Percentiles rank a stretch among this genome's conserved stretches.
These are phyloP conservation scores for Gibbula magus DNA, from an alignment of 2,888 invertebrate genomes.

Conservation along the genomic window DNA sequence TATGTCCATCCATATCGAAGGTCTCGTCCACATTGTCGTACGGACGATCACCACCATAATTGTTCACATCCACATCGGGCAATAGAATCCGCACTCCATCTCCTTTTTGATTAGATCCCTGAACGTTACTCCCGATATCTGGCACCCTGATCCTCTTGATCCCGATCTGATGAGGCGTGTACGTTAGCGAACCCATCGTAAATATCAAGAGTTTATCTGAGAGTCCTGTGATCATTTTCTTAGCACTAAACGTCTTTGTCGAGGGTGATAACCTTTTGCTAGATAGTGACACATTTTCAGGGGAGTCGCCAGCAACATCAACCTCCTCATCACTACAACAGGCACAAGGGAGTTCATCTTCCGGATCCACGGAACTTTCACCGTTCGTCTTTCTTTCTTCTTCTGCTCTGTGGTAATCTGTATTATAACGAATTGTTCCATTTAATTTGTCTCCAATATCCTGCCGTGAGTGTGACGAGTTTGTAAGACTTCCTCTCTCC, in stretches of 20 bases:
- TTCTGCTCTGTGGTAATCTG: slow-evolving; percentile 54
- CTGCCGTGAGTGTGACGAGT: not conserved
- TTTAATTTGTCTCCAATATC: slow-evolving; percentile 42
- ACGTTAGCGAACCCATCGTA: slow-evolving; percentile 88
- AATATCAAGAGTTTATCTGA: slow-evolving; percentile 85
- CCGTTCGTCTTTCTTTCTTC: not conserved
- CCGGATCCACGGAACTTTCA: not conserved
- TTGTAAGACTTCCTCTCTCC: not conserved
- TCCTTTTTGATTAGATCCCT: not conserved
- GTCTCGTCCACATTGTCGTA: slow-evolving; percentile 85
- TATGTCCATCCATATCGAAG: slow-evolving; percentile 89
- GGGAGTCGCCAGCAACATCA: not conserved
- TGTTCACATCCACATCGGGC: slow-evolving; percentile 60
- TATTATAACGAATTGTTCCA: slow-evolving; percentile 57
- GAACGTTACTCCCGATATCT: not conserved
- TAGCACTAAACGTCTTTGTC: not conserved
- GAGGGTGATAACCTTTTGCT: not conserved
- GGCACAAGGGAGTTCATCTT: slow-evolving; percentile 1
- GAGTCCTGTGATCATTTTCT: not conserved
- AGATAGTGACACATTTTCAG: not conserved
- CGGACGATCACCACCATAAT: slow-evolving; percentile 49
- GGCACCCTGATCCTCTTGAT: slow-evolving; percentile 80
- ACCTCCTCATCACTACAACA: slow-evolving; percentile 1
- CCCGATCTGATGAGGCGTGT: slow-evolving; percentile 89
- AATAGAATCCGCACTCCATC: slow-evolving; percentile 36